Evolutionary conservation across 2,888 invertebrate species (phyloP).

Genomic region (Pristionchus japonicus): DNA sequence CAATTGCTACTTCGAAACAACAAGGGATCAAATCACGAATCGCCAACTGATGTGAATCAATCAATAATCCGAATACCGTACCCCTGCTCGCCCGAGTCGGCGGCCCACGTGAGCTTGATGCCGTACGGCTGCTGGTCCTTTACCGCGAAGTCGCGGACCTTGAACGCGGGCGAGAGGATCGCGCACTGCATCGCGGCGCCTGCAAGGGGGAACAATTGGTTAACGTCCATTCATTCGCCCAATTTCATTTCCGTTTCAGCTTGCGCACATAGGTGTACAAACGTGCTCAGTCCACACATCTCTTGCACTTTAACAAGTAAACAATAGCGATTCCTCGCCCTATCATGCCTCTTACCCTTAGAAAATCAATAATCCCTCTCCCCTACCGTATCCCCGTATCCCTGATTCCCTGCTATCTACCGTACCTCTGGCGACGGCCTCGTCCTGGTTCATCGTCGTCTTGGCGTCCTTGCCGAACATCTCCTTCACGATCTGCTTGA

Average conservation of each 20-base stretch:
- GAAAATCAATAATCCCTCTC: not conserved
- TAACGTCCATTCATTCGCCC: too few relatives aligned
- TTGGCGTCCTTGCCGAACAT: slow-evolving; percentile 86
- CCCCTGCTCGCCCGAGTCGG: slow-evolving; percentile 80
- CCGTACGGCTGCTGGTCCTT: slow-evolving; percentile 91
- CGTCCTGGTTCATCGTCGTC: slow-evolving; percentile 94
- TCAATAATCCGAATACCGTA: slow-evolving; percentile 69
- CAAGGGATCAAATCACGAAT: too few relatives aligned
- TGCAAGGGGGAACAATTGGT: not conserved
- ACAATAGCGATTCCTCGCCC: not conserved
- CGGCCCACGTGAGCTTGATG: slow-evolving; percentile 79
- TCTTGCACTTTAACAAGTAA: too few relatives aligned
- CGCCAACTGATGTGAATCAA: not conserved
- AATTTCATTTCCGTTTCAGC: too few relatives aligned
- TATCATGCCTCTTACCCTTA: not conserved
- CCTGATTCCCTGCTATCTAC: too few relatives aligned
- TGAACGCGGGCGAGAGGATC: slow-evolving; percentile 95
- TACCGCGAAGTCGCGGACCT: slow-evolving; percentile 94
- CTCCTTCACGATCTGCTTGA: slow-evolving; percentile 90
- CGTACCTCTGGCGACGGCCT: slow-evolving; percentile 93
- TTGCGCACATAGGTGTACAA: too few relatives aligned
- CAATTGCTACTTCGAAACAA: too few relatives aligned
- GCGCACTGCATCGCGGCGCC: slow-evolving; percentile 83
- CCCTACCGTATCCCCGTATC: not conserved
- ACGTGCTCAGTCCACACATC: too few relatives aligned